These are phyloP conservation scores for Ellobium chinense DNA, from an alignment of 2,888 invertebrate species.

Conservation along the genomic window DNA sequence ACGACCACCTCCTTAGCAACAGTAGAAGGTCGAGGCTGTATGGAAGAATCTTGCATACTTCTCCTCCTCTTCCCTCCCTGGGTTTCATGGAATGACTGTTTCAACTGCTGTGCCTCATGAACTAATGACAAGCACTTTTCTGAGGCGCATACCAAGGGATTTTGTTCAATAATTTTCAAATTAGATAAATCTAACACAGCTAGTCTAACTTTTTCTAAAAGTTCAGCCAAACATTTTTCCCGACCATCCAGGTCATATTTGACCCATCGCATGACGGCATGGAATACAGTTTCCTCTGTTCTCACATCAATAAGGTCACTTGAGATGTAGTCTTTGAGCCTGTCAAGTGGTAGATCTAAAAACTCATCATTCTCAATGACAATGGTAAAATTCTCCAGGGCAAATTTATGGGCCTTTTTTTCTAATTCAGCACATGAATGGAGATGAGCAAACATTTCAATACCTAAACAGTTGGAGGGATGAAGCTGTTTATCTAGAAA, in stretches of 20 bases:
- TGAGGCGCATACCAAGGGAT: constrained; percentile 68
- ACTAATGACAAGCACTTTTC: constrained; percentile 68
- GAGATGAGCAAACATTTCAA: constrained; percentile 76
- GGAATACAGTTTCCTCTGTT: constrained; percentile 75
- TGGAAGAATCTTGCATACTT: constrained; percentile 72
- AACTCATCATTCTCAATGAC: constrained; percentile 77
- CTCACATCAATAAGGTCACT: constrained; percentile 77
- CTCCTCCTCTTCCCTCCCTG: constrained; percentile 72
- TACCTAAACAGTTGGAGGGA: constrained; percentile 77
- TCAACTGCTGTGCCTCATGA: constrained; percentile 69
- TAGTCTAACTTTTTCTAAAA: constrained; percentile 71
- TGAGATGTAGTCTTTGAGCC: constrained; percentile 70
- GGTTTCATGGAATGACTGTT: constrained; percentile 71
- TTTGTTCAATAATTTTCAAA: constrained; percentile 66
- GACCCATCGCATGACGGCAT: constrained; percentile 76
- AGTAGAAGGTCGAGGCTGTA: constrained; percentile 76
- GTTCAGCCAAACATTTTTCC: constrained; percentile 58
- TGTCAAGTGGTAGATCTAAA: constrained; percentile 69
- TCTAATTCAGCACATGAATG: constrained; percentile 75
- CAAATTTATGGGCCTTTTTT: constrained; percentile 70
- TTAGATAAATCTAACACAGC: constrained; percentile 71
- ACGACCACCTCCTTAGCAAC: constrained; percentile 77
- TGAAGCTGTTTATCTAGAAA: constrained; percentile 76
- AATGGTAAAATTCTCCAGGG: constrained; percentile 75
- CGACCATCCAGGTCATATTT: constrained; percentile 72